Percentiles rank a stretch among this genome's conserved stretches.
Evolutionary conservation across 2,888 invertebrate genomes (phyloP).

Genomic region (Ormyrus nitidulus): DNA sequence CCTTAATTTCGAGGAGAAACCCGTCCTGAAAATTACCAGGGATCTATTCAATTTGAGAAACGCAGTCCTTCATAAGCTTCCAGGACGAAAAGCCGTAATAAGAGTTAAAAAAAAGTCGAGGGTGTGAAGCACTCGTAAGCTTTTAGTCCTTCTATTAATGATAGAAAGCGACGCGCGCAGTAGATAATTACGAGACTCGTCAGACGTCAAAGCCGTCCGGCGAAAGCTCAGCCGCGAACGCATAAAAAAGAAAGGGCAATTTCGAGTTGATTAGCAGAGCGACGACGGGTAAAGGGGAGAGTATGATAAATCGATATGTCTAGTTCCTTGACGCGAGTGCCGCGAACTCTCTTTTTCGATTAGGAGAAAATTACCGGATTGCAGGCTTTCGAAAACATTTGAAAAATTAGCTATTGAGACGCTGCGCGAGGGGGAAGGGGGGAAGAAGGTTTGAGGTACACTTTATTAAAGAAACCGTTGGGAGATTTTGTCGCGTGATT

Average conservation of each 20-base stretch:
- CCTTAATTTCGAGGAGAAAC: no score
- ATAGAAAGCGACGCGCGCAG: constrained; percentile 6
- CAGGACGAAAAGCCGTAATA: background rate
- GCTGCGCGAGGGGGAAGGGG: no score
- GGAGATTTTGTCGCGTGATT: no score
- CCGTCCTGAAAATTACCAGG: no score
- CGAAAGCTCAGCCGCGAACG: background rate
- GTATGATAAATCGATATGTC: constrained; percentile 29
- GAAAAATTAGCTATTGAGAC: background rate
- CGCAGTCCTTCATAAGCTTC: background rate
- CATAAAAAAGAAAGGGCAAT: background rate
- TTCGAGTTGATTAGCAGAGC: background rate
- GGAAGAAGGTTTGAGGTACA: no score
- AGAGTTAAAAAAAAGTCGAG: background rate
- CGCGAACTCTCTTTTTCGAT: background rate
- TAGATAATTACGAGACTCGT: constrained; percentile 13
- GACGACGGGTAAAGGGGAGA: background rate
- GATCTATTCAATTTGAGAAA: background rate
- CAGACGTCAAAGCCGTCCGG: constrained; percentile 13
- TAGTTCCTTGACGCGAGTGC: background rate
- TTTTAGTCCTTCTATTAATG: constrained; percentile 11
- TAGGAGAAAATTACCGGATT: constrained; percentile 1
- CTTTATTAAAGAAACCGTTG: no score
- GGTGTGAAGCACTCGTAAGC: background rate
- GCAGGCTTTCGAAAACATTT: background rate